Base-by-base conservation (phyloP, 2,797 vertebrate genomes). In the Tapera naevia region DNA sequence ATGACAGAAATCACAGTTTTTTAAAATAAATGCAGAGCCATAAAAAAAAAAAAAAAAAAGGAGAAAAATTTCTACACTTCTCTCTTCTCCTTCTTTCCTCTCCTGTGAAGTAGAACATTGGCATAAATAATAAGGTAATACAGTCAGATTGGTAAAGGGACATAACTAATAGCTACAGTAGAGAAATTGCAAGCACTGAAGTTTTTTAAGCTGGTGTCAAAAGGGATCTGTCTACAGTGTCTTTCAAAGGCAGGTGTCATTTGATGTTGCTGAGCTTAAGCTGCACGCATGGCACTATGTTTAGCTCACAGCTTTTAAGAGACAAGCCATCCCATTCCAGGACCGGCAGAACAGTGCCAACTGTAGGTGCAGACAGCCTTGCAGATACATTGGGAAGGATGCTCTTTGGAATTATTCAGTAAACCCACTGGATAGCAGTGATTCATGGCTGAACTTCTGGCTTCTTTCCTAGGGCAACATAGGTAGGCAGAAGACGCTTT, bases 191-290 rank as follows among this genome's bases (percentile, higher is more conserved):
- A 25, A 81, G 43, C 6, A 32, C 11, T 30, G 24, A 17, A 24
- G 6, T 62, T 62, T 45, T 84, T 61, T 13, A 32, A 62, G 10
- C 10, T 76, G n/a, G 3, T 48, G 35, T 71, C 45, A 21, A 43
- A 89, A 60, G 9, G 39, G 5, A 10, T 0, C 0, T 50, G 5
- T n/a, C 57, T 60, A 6, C 1, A 1, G 24, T 41, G 37, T 56
- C 46, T 83, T 89, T 69, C 60, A 43, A 22, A 86, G 25, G 9
- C 13, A 7, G 16, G 14, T 1, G 0, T 41, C 32, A 16, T 66
- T 73, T 39, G 62, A 39, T 10, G 10, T n/a, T 62, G 14, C 70
- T 60, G 81, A 64, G 27, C 13, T 92, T 46, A 25, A 76, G 15
- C 16, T 89, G 71, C 21, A 6, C 22, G 27, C 25, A 45, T 6